Conservation (phyloP, 2,888 invertebrate species). For the Phaonia tiefii region DNA sequence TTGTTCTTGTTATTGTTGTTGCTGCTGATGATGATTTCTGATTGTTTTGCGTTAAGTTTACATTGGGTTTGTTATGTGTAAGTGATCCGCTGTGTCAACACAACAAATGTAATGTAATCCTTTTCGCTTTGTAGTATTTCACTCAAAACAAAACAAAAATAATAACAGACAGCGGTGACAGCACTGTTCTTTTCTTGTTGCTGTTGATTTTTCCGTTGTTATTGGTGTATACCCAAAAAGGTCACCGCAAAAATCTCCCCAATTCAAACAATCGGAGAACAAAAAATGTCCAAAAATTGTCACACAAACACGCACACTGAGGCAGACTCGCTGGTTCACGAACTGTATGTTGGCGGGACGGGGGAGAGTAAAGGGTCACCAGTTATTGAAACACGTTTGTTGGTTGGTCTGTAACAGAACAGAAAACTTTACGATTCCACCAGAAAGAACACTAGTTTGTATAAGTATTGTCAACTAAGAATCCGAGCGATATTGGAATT, state of each 20-base stretch:
- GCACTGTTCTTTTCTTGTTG: not conserved
- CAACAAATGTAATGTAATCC: conserved; percentile 38
- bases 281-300: not conserved
- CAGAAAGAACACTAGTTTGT: too few relatives aligned
- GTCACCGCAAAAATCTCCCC: not conserved
- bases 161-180: not conserved
- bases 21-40: not conserved
- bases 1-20: conserved; percentile 11
- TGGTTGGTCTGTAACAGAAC: too few relatives aligned
- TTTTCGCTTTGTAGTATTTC: conserved; percentile 23
- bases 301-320: conserved; percentile 9
- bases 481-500: not conserved
- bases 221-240: conserved; percentile 4
- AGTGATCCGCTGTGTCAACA: conserved; percentile 36
- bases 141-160: conserved; percentile 3
- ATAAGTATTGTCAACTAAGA: conserved; percentile 12
- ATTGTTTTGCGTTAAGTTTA: not conserved
- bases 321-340: not conserved
- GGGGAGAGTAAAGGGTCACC: not conserved
- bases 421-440: too few relatives aligned
- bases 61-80: not conserved
- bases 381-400: conserved; percentile 12
- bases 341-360: too few relatives aligned
- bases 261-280: not conserved
- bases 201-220: not conserved